phyloP scores from a whole-genome alignment of 2,797 vertebrate genomes.

The Leontocebus nigricollis region DNA sequence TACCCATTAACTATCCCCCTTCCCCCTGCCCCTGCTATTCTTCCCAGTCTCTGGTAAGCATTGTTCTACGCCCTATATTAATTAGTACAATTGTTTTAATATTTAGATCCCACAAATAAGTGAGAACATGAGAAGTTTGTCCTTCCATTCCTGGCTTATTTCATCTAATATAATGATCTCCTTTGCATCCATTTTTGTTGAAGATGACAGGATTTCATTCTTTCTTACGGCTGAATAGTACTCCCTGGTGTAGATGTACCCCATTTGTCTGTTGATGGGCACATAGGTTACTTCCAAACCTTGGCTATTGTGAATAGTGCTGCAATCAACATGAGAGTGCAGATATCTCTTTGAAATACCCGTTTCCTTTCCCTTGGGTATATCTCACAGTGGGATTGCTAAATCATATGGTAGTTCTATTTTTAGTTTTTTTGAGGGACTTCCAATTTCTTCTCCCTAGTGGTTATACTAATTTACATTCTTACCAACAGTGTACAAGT shows the following conservation, averaged over 20 bases:
- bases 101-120: neutral
- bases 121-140: neutral
- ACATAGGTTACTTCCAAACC: neutral
- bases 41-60: neutral
- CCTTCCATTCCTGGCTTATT: neutral
- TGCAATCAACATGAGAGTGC: neutral
- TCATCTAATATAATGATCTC: neutral
- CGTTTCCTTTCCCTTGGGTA: neutral
- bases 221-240: neutral
- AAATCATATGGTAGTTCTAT: neutral
- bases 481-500: neutral
- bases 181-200: neutral
- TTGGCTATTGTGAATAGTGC: neutral
- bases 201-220: neutral
- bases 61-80: neutral
- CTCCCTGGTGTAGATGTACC: neutral
- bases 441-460: neutral
- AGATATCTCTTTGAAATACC: neutral
- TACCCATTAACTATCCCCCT: neutral
- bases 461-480: neutral
- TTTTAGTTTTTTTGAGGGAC: neutral
- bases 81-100: neutral
- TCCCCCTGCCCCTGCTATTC: neutral
- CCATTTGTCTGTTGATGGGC: neutral
- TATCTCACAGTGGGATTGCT: neutral